A percentile compares a stretch with the other conserved stretches of the same genome.
These are phyloP conservation scores for Cettia cetti DNA, from an alignment of 2,113 vertebrate species.

Conservation along the genomic window DNA sequence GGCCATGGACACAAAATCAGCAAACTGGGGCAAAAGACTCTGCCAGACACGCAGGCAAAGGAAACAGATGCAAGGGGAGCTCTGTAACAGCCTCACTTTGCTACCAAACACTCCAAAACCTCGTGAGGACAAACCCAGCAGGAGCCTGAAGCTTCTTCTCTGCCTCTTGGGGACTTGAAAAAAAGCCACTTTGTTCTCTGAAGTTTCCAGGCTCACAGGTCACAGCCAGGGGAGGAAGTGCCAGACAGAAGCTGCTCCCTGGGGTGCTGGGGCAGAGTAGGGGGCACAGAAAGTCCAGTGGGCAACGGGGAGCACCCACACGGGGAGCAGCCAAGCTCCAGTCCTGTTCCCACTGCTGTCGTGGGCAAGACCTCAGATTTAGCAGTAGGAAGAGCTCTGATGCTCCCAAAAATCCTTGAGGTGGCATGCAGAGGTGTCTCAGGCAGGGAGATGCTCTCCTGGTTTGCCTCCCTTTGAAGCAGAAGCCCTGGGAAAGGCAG, in stretches of 20 bases:
- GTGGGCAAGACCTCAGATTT: background rate
- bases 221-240: background rate
- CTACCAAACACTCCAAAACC: background rate
- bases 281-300: background rate
- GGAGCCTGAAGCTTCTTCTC: background rate
- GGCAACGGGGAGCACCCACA: background rate
- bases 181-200: background rate
- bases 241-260: background rate
- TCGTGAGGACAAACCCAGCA: background rate
- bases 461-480: constrained; percentile 13
- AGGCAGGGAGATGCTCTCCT: background rate
- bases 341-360: background rate
- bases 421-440: background rate
- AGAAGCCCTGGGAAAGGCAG: background rate
- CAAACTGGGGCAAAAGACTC: background rate
- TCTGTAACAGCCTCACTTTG: background rate
- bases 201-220: background rate
- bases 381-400: background rate
- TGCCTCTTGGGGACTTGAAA: background rate
- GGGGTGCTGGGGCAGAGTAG: background rate
- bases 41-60: background rate
- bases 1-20: background rate
- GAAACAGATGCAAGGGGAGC: constrained; percentile 32
- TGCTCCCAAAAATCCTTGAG: background rate
- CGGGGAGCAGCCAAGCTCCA: background rate